A percentile compares a stretch with the other conserved stretches of the same genome.
Conservation (phyloP, 1,140 invertebrate genomes). For the Rhyzopertha dominica region DNA sequence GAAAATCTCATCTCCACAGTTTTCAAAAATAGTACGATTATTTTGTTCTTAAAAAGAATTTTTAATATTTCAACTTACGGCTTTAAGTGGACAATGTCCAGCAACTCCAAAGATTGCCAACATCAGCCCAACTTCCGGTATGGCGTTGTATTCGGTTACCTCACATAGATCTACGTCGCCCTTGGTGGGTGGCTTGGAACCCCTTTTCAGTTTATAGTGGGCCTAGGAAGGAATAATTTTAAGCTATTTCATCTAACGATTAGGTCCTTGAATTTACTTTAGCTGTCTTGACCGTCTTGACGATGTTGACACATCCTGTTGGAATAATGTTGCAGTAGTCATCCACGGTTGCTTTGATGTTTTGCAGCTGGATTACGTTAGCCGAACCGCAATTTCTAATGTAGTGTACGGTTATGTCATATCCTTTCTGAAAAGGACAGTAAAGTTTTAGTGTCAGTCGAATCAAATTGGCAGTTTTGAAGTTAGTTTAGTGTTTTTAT, state of each 20-base stretch:
- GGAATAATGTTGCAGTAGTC: conserved; percentile 26
- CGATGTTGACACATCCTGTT: conserved; percentile 24
- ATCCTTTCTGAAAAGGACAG: conserved; percentile 30
- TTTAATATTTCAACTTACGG: conserved; percentile 8
- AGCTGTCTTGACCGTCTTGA: conserved; percentile 23
- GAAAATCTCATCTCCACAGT: no score
- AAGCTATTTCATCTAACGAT: not conserved
- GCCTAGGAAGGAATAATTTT: conserved; percentile 10
- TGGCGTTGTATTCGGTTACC: conserved; percentile 6
- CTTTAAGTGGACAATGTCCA: conserved; percentile 11
- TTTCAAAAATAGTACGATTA: no score
- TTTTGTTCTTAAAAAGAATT: not conserved
- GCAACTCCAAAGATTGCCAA: conserved; percentile 15
- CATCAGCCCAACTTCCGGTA: conserved; percentile 4
- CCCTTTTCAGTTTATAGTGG: conserved; percentile 16
- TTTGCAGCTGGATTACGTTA: conserved; percentile 16
- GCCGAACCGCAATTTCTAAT: conserved; percentile 21
- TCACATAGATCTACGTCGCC: conserved; percentile 17
- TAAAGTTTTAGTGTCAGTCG: no score
- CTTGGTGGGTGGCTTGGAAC: conserved; percentile 17
- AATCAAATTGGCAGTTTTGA: no score
- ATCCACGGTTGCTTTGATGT: conserved; percentile 15
- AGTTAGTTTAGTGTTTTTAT: no score
- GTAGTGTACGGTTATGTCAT: conserved; percentile 19
- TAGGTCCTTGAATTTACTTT: conserved; percentile 18